These are phyloP conservation scores for Gnathonemus echidnorhynchus DNA, from an alignment of 2,113 vertebrate species.

Conservation along the genomic window DNA sequence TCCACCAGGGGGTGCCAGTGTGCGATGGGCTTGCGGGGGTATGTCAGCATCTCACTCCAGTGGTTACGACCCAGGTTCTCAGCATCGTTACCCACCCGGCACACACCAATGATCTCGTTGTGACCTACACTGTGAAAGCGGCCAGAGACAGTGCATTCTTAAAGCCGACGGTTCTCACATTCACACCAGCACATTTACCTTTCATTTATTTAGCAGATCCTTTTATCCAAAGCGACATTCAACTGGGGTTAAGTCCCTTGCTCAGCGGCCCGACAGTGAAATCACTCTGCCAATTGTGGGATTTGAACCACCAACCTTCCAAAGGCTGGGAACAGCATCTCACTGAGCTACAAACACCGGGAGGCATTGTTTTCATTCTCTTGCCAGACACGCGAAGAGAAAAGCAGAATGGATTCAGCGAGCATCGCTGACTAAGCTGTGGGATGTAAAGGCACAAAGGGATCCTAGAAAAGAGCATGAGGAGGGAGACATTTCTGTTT, in stretches of 20 bases:
- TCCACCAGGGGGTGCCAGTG: constrained; percentile 95
- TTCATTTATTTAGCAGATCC: background rate
- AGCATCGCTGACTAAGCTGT: background rate
- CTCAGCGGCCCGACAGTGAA: background rate
- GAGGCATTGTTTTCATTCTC: background rate
- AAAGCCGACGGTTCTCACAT: constrained; percentile 42
- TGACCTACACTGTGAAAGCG: constrained; percentile 94
- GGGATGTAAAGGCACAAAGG: background rate
- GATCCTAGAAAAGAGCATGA: background rate
- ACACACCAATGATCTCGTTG: constrained; percentile 98
- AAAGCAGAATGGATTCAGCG: background rate
- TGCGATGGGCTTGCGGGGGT: constrained; percentile 92
- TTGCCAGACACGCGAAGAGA: background rate
- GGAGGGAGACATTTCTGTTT: background rate
- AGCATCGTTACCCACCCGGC: constrained; percentile 88
- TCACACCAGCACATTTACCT: background rate
- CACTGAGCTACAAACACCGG: background rate
- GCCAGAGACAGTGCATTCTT: constrained; percentile 65
- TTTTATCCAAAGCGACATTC: background rate
- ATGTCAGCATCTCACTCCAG: constrained; percentile 96
- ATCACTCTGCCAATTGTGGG: background rate
- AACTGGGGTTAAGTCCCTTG: background rate
- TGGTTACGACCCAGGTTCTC: constrained; percentile 88
- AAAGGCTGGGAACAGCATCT: background rate
- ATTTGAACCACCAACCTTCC: background rate